Evolutionary conservation across 30 jellyfish, hydroid and myxozoan genomes (phyloP).

Genomic region (Nemopilema nomurai): DNA sequence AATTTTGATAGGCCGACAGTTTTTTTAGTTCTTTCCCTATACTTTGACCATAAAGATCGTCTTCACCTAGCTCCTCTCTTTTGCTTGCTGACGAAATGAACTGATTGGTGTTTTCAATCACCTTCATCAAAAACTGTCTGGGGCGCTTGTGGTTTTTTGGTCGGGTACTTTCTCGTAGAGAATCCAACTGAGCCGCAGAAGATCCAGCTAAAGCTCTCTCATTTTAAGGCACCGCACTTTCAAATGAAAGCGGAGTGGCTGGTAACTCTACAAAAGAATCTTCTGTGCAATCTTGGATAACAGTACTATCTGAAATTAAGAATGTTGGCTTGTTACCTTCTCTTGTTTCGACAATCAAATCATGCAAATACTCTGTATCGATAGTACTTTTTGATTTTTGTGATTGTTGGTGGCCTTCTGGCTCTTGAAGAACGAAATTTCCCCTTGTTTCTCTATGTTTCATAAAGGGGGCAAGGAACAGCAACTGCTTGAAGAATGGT

Average conservation of each 20-base stretch:
- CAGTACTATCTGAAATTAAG: background rate
- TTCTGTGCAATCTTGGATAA: background rate
- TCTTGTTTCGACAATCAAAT: background rate
- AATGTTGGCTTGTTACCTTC: background rate
- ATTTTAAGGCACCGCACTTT: constrained; percentile 8
- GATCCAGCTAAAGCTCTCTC: background rate
- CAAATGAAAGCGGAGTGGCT: background rate
- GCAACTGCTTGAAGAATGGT: constrained; percentile 10
- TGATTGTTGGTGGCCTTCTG: background rate
- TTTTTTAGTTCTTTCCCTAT: constrained; percentile 31
- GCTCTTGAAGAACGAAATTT: background rate
- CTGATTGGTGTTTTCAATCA: constrained; percentile 2
- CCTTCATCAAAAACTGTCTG: constrained; percentile 12
- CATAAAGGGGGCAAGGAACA: constrained; percentile 26
- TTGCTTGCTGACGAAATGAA: constrained; percentile 8
- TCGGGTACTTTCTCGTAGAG: constrained; percentile 6
- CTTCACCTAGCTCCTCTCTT: constrained; percentile 25
- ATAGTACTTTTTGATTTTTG: background rate
- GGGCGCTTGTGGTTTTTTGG: constrained; percentile 6
- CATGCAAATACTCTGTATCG: background rate
- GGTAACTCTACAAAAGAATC: background rate
- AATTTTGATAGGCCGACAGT: constrained; percentile 9
- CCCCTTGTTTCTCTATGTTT: constrained; percentile 10
- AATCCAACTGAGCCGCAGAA: constrained; percentile 2
- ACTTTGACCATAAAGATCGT: constrained; percentile 42